phyloP scores from a whole-genome alignment of 2,888 invertebrate genomes.

The Drosophila subquinaria region DNA sequence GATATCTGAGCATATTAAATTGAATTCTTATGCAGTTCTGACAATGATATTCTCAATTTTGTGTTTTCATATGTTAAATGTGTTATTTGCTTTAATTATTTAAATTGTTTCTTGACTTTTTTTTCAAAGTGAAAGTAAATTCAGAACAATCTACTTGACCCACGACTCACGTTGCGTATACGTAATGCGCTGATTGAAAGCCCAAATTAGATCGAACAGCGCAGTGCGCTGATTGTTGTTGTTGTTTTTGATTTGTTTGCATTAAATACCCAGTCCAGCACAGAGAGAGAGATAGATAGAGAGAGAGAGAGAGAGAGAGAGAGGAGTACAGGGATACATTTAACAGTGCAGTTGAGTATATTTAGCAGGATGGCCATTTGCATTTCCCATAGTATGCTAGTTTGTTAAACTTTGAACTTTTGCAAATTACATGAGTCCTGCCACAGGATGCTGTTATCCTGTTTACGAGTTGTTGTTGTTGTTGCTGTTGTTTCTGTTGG shows the following conservation, averaged over 20 bases:
- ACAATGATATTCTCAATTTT: no score
- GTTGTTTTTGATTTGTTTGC: conserved; percentile 58
- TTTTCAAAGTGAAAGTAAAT: neutral
- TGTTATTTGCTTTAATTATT: neutral
- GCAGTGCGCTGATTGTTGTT: conserved; percentile 53
- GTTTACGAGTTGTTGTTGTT: conserved; percentile 38
- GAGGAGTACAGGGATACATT: neutral
- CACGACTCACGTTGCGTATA: conserved; percentile 39
- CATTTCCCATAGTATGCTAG: conserved; percentile 73
- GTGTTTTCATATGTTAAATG: neutral
- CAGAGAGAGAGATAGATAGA: neutral
- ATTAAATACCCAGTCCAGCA: neutral
- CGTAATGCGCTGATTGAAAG: conserved; percentile 37
- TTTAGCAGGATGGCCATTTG: conserved; percentile 63
- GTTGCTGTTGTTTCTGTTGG: neutral
- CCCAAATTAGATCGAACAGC: conserved; percentile 15
- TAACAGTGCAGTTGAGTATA: conserved; percentile 38
- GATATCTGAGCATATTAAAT: neutral
- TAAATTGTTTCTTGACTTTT: neutral
- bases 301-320: neutral
- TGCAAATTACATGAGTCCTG: conserved; percentile 80
- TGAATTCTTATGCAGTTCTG: neutral
- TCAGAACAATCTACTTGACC: neutral
- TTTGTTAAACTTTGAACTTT: conserved; percentile 82
- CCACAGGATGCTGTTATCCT: conserved; percentile 72